phyloP scores from a whole-genome alignment of 2,888 invertebrate species.

The Aricia artaxerxes region DNA sequence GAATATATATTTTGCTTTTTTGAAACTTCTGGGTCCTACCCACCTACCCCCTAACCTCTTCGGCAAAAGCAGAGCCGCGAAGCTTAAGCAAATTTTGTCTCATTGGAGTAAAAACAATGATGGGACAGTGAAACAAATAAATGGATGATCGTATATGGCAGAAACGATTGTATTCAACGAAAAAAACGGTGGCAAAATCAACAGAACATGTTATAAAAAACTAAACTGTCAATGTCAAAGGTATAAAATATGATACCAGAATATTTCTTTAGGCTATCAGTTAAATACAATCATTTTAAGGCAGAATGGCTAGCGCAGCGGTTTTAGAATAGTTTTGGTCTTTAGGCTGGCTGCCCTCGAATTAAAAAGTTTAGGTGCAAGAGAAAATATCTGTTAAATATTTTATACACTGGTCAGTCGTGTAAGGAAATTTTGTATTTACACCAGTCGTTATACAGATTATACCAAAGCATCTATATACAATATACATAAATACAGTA shows the following conservation, averaged over 20 bases:
- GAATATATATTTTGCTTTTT: not conserved
- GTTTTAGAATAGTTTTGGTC: slow-evolving; percentile 33
- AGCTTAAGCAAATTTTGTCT: slow-evolving; percentile 39
- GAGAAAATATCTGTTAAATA: slow-evolving; percentile 20
- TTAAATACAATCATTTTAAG: slow-evolving; percentile 45
- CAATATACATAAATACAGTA: slow-evolving; percentile 21
- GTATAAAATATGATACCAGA: slow-evolving; percentile 4
- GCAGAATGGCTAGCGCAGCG: slow-evolving; percentile 68
- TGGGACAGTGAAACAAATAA: slow-evolving; percentile 37
- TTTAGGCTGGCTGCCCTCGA: slow-evolving; percentile 75
- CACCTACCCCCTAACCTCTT: not conserved
- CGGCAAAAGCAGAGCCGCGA: slow-evolving; percentile 41
- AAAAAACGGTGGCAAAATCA: slow-evolving; percentile 22
- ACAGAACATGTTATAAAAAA: slow-evolving; percentile 35
- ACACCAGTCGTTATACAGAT: not conserved
- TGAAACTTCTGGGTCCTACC: not conserved
- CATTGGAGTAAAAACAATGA: slow-evolving; percentile 37
- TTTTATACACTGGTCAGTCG: slow-evolving; percentile 12
- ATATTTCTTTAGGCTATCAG: not conserved
- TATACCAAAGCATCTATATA: slow-evolving; percentile 14
- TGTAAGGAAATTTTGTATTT: not conserved
- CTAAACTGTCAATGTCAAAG: not conserved
- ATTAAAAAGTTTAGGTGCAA: slow-evolving; percentile 29
- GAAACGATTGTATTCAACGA: slow-evolving; percentile 40
- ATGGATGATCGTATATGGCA: slow-evolving; percentile 40